Conservation (phyloP, 2,888 invertebrate genomes). For the Philereme transversata region DNA sequence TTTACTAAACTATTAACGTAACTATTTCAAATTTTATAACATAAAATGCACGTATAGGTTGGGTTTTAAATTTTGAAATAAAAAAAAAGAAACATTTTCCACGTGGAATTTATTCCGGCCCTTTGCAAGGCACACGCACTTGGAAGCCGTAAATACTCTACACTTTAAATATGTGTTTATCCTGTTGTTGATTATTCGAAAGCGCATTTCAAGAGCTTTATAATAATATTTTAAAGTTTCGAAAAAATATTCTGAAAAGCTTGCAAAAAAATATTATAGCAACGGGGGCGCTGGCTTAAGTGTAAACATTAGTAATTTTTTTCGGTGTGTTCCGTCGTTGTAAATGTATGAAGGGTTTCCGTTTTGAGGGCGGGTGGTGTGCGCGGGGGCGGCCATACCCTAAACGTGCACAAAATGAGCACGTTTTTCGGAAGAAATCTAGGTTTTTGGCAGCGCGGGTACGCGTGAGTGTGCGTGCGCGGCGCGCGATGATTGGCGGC, state of each 20-base stretch:
- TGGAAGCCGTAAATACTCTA: conserved; percentile 26
- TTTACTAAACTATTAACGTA: conserved; percentile 24
- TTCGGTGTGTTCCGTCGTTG: conserved; percentile 44
- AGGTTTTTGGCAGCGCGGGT: conserved; percentile 56
- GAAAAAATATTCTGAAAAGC: conserved; percentile 40
- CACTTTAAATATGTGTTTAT: conserved; percentile 32
- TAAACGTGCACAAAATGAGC: conserved; percentile 72
- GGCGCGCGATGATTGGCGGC: conserved; percentile 69
- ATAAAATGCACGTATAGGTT: conserved; percentile 38
- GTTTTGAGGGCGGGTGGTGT: conserved; percentile 44
- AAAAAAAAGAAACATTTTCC: conserved; percentile 50
- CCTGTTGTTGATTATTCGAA: conserved; percentile 40
- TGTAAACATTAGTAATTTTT: conserved; percentile 67
- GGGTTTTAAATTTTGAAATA: conserved; percentile 44
- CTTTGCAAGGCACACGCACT: conserved; percentile 37
- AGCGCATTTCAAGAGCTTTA: conserved; percentile 47
- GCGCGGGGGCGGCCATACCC: conserved; percentile 65
- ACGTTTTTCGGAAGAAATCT: conserved; percentile 64
- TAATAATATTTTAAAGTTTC: conserved; percentile 32
- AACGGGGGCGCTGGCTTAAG: conserved; percentile 39
- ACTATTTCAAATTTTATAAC: conserved; percentile 42
- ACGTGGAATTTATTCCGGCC: conserved; percentile 27
- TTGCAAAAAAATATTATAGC: conserved; percentile 46
- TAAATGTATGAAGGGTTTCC: conserved; percentile 20
- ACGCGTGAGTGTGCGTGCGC: conserved; percentile 57